Base-by-base conservation (phyloP, 2,888 invertebrate genomes). In the Orthosia cruda region DNA sequence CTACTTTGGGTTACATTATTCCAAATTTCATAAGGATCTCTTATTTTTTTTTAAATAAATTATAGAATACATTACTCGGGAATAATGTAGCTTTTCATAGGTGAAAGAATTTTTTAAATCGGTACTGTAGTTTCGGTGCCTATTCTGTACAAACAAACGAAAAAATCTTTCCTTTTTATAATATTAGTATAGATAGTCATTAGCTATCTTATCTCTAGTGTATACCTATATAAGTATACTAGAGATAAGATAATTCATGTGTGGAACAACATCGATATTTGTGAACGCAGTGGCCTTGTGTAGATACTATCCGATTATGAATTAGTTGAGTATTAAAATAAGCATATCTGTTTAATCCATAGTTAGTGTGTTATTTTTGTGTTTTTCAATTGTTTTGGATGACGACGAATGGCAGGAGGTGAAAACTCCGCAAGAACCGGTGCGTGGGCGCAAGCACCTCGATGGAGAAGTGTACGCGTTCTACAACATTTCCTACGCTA, bases 401-500 rank as follows among this genome's bases (percentile, higher is more conserved):
- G 62, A 62, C 9, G 45, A 66, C 20, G 62, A 62, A 69, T 69
- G 68, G 68, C 62, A 40, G 50, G 62, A 69, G 52, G 20, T 69
- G 15, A 50, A 62, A 18, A 69, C 68, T 0, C 62, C 68, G 9
- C 68, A 69, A 18, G 68, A 62, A 4, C 68, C 68, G 18, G 68
- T 63, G 69, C 69, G 69, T n/a, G 63, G 64, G 4, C 63, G 63
- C 40, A 63, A 52, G 63, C 69, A 52, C 3, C 69, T 63, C 2
- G 69, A 69, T 5, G 69, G 52, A 18, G 79, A 79, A 16, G 54
- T 72, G 13, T 71, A 72, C 26, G 50, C 64, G 12, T 81, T 63
- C 57, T 58, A n/a, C 3, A 81, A 81, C 23, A 84, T 87, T 76
- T 85, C 82, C 0, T 86, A 84, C 50, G 86, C 86, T 13, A 80